Percentiles rank a stretch among this genome's conserved stretches.
Conservation (phyloP, 1,140 invertebrate species). For the Sminthurinus signatus region DNA sequence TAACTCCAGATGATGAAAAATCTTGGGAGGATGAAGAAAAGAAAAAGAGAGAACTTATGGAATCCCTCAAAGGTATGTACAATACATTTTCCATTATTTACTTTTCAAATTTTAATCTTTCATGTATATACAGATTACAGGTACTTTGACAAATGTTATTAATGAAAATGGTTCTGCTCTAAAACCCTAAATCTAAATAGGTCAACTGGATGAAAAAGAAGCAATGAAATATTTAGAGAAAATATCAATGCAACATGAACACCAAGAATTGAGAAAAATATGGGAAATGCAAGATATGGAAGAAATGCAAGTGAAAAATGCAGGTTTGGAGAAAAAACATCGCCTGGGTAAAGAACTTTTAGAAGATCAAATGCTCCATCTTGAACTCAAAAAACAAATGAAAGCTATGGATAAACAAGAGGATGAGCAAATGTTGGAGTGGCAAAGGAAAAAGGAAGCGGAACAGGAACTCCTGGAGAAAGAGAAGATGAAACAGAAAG, state of each 20-base stretch:
- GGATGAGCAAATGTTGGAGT: constrained; percentile 35
- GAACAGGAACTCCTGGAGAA: constrained; percentile 25
- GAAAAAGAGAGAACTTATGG: constrained; percentile 23
- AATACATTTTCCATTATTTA: no score
- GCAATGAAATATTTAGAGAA: constrained; percentile 31
- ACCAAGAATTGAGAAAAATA: constrained; percentile 16
- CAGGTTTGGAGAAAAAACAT: constrained; percentile 24
- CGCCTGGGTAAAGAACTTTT: constrained; percentile 29
- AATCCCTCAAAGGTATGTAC: constrained; percentile 16
- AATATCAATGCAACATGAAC: constrained; percentile 23
- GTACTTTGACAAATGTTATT: no score
- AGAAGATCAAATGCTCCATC: constrained; percentile 25
- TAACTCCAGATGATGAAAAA: constrained; percentile 26
- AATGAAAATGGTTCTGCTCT: no score
- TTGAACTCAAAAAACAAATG: constrained; percentile 16
- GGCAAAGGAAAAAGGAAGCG: constrained; percentile 25
- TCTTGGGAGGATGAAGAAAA: constrained; percentile 11
- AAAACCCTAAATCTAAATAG: no score
- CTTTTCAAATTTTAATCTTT: no score
- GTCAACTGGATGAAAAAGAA: constrained; percentile 30
- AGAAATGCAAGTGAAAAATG: constrained; percentile 14
- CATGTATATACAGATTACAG: no score
- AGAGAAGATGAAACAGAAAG: constrained; percentile 16
- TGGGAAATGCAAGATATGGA: constrained; percentile 33
- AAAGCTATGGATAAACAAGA: constrained; percentile 28